Conservation (phyloP, 2,888 invertebrate genomes). For the Amiota minor region DNA sequence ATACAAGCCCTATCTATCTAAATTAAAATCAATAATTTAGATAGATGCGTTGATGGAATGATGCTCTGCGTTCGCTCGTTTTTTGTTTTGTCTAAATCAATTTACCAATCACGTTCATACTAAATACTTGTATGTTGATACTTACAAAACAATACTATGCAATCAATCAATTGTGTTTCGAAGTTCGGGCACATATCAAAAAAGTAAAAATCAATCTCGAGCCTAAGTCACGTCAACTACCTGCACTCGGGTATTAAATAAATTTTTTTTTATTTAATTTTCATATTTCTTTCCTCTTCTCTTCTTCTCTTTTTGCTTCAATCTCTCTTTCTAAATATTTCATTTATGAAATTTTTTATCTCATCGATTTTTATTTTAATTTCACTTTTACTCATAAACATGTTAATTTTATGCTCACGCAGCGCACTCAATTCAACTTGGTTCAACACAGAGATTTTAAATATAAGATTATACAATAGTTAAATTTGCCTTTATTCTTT, state of each 20-base stretch:
- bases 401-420: slow-evolving; percentile 61
- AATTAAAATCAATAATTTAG: slow-evolving; percentile 9
- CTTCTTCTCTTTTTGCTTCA: not conserved
- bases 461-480: slow-evolving; percentile 15
- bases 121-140: too few species aligned
- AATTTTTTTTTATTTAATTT: not conserved
- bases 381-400: slow-evolving; percentile 70
- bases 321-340: slow-evolving; percentile 39
- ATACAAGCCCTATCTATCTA: not conserved
- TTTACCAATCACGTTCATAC: slow-evolving; percentile 8
- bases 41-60: not conserved
- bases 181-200: not conserved
- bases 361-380: slow-evolving; percentile 50
- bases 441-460: slow-evolving; percentile 14
- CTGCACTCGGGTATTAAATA: not conserved
- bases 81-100: not conserved
- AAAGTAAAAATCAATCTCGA: not conserved
- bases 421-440: slow-evolving; percentile 31
- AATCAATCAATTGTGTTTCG: not conserved
- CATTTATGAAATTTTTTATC: not conserved
- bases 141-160: not conserved
- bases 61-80: not conserved
- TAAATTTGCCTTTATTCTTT: not conserved
- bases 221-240: slow-evolving; percentile 22
- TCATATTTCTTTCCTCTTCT: not conserved